Conservation (phyloP, 2,113 vertebrate genomes). For the Zootoca vivipara region DNA sequence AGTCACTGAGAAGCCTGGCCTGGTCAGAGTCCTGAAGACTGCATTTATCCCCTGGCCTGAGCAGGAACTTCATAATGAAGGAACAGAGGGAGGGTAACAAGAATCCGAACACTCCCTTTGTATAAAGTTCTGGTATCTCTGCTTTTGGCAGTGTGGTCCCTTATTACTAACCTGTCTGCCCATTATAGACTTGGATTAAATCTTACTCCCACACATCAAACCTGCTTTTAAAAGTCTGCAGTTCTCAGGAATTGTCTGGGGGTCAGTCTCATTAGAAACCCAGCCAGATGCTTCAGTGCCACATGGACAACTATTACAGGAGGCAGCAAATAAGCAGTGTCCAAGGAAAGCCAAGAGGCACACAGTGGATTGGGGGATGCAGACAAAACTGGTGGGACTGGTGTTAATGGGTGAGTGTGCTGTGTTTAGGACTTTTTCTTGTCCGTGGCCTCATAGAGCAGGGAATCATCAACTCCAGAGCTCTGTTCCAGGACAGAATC, state of each 20-base stretch:
- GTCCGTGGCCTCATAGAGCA: no score
- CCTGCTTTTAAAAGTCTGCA: not conserved
- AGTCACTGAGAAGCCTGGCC: no score
- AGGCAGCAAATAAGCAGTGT: not conserved
- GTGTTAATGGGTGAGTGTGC: no score
- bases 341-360: not conserved
- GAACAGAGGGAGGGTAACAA: not conserved
- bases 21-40: no score
- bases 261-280: not conserved
- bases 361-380: no score
- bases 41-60: no score
- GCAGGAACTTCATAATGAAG: not conserved
- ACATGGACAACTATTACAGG: not conserved
- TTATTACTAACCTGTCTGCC: not conserved
- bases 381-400: no score
- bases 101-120: not conserved
- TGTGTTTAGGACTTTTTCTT: no score
- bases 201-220: not conserved
- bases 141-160: not conserved
- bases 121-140: not conserved
- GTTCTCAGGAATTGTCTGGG: not conserved
- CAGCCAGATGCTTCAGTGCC: not conserved
- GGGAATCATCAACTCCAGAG: no score
- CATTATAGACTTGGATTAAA: not conserved
- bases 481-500: no score